Evolutionary conservation across 2,888 invertebrate genomes (phyloP).

Genomic region (Nyleta sp.): DNA sequence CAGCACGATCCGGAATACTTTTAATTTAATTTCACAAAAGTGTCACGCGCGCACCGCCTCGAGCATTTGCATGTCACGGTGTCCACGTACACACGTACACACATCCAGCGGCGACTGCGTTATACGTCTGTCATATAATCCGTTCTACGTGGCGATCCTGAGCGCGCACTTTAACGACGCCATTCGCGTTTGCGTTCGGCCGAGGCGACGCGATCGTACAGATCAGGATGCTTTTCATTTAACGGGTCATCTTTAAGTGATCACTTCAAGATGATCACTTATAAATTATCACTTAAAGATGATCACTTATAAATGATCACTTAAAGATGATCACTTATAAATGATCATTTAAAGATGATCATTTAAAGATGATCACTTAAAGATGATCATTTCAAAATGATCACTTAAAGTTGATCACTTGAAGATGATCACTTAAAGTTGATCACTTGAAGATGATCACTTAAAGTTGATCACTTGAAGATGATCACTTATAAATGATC

Average conservation of each 20-base stretch:
- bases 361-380: too few species aligned
- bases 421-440: too few species aligned
- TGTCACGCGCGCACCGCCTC: slow-evolving; percentile 71
- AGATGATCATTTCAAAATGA: too few species aligned
- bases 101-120: slow-evolving; percentile 37
- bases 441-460: too few species aligned
- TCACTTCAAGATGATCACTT: slow-evolving; percentile 33
- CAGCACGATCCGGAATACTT: slow-evolving; percentile 54
- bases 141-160: slow-evolving; percentile 51
- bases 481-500: too few species aligned
- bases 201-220: slow-evolving; percentile 39
- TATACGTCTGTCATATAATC: slow-evolving; percentile 56
- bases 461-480: too few species aligned
- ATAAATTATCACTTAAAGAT: too few species aligned
- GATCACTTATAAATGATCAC: too few species aligned
- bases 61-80: slow-evolving; percentile 73
- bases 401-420: too few species aligned
- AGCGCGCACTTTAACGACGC: slow-evolving; percentile 56
- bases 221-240: slow-evolving; percentile 51
- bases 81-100: slow-evolving; percentile 58
- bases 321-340: too few species aligned
- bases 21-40: slow-evolving; percentile 63
- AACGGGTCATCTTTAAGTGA: slow-evolving; percentile 50
- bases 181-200: slow-evolving; percentile 49
- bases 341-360: too few species aligned